phyloP scores from a whole-genome alignment of 2,113 vertebrate species.

The Heliornis fulica region DNA sequence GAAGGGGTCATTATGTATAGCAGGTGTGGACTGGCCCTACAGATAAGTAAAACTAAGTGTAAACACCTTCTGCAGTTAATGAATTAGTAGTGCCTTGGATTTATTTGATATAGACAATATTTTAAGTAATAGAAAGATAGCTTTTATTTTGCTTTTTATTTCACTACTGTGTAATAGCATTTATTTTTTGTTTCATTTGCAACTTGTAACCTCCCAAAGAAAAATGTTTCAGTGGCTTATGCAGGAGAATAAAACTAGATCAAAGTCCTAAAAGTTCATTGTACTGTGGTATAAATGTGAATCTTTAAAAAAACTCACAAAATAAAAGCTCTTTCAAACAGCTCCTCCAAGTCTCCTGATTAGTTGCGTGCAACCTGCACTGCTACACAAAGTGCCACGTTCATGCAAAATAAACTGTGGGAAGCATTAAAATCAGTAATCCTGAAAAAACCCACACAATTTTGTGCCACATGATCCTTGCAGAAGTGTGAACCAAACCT shows the following conservation, averaged over 20 bases:
- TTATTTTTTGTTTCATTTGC: background rate
- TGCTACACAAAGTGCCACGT: background rate
- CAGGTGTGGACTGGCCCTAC: background rate
- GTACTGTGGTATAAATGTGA: background rate
- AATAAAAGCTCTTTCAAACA: background rate
- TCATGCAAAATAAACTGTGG: background rate
- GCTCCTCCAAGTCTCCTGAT: background rate
- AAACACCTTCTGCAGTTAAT: background rate
- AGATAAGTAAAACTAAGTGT: background rate
- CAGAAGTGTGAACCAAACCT: background rate
- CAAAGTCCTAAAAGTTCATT: background rate
- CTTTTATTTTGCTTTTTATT: background rate
- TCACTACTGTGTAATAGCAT: background rate
- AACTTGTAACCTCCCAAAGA: background rate
- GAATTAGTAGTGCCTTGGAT: background rate
- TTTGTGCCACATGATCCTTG: background rate
- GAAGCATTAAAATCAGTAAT: background rate
- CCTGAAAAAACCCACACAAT: fast-evolving
- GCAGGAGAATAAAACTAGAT: background rate
- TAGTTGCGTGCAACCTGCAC: background rate
- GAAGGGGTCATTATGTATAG: background rate
- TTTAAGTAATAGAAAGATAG: background rate
- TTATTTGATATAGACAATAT: background rate
- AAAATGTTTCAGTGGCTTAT: background rate
- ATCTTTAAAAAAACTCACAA: background rate